Evolutionary conservation across 2,113 vertebrate species (phyloP), one percentile per base, ranked within the genome.

Genomic region (Dolichallabes microphthalmus): DNA sequence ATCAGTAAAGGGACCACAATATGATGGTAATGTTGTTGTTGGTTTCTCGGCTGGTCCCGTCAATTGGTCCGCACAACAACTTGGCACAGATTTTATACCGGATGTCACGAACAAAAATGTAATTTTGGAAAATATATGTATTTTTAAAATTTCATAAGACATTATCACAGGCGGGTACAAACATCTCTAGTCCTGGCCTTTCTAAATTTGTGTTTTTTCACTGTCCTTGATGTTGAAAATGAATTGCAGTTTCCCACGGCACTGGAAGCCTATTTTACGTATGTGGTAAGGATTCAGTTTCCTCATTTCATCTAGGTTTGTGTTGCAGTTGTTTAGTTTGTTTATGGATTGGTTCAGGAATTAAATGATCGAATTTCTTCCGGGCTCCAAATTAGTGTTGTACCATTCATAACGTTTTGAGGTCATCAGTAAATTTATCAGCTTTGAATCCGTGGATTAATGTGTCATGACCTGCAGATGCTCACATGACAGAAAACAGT

Each of bases 381-480:
- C 71, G 30, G 57, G 20, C 60, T 32, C 58, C 57, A 84, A 39
- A n/a, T 45, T 25, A 64, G 20, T 58, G 64, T 52, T 30, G 30
- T 27, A 57, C 52, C 15, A 9, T 14, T 32, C 58, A 58, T 83
- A 58, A 45, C n/a, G 22, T 25, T 25, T 71, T 50, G 50, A 83
- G 30, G 60, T 83, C 35, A 73, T 83, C 32, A 61, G 82, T 74
- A 27, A 60, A 60, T 8, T 73, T 15, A 50, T 32, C 53, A 19
- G 57, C 17, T 7, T 45, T 64, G 32, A 83, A 50, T 57, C 66
- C 13, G 66, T 63, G 80, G 13, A 57, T 64, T 78, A 73, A 80
- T 73, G 73, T 82, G 82, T 66, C 15, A 12, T 71, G 57, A 63
- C 53, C 45, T 53, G 66, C 86, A 90, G 89, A 90, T 89, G 77